Conservation (phyloP, 2,113 vertebrate species). For the Litocranius walleri region DNA sequence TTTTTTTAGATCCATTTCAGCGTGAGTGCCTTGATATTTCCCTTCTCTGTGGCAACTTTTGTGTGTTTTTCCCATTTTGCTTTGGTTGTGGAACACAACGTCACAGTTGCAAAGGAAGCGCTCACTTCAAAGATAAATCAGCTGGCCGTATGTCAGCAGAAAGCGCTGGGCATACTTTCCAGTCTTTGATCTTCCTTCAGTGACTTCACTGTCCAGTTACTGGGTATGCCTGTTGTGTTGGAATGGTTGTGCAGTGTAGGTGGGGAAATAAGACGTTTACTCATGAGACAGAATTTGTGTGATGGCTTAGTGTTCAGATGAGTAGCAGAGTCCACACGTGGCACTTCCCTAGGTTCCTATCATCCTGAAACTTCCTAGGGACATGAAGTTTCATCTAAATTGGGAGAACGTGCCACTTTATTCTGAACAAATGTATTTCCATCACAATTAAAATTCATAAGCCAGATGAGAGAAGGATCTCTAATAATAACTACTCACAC, state of each 20-base stretch:
- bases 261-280: not conserved
- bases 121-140: conserved; percentile 17
- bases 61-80: not conserved
- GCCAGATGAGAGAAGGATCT: not conserved
- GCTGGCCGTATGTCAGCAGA: not conserved
- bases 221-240: not conserved
- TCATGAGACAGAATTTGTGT: not conserved
- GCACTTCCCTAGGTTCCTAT: not conserved
- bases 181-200: not conserved
- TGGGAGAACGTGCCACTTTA: not conserved
- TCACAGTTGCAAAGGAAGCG: not conserved
- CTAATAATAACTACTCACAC: not conserved
- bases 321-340: no score
- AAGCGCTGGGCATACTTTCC: not conserved
- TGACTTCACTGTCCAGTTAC: not conserved
- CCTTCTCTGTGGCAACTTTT: not conserved
- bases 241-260: not conserved
- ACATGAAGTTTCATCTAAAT: not conserved
- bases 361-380: not conserved
- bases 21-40: not conserved
- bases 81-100: conserved; percentile 15
- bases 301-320: not conserved
- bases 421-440: not conserved
- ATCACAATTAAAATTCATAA: not conserved
- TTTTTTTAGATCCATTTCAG: not conserved